Evolutionary conservation across 2,113 vertebrate genomes (phyloP).

Genomic region (Cephalopterus ornatus): DNA sequence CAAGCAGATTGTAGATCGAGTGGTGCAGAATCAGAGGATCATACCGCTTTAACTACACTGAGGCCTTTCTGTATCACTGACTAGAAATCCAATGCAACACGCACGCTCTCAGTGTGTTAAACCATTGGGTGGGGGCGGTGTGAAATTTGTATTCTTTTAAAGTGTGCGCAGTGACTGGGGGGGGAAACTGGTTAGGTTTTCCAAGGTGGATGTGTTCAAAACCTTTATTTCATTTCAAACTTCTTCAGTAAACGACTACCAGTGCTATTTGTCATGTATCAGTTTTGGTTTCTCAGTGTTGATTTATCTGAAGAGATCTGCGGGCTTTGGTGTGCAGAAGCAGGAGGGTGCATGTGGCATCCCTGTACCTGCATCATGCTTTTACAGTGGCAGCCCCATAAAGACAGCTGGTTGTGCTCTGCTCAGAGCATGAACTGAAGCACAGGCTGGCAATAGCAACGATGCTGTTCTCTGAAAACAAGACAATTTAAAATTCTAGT

Average conservation of each 20-base stretch:
- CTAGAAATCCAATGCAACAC: background rate
- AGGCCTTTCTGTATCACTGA: background rate
- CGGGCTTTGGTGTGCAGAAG: background rate
- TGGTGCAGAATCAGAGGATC: background rate
- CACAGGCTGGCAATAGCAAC: background rate
- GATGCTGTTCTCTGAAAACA: background rate
- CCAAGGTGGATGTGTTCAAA: background rate
- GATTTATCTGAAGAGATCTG: background rate
- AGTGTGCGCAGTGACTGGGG: too few species aligned
- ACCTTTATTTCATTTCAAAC: background rate
- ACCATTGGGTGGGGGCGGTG: accelerated
- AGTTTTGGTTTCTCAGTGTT: background rate
- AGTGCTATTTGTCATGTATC: background rate
- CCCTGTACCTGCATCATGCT: accelerated
- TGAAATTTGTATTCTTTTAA: background rate
- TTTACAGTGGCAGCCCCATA: accelerated
- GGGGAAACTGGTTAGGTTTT: background rate
- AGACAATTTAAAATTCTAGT: background rate
- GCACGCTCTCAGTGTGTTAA: background rate
- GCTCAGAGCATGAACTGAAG: background rate
- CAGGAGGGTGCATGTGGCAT: background rate
- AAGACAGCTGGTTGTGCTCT: background rate
- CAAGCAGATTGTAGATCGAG: background rate
- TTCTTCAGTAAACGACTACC: background rate
- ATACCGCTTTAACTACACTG: background rate